Base-by-base conservation (phyloP, 1,140 invertebrate genomes). In the Thaumatotibia leucotreta region DNA sequence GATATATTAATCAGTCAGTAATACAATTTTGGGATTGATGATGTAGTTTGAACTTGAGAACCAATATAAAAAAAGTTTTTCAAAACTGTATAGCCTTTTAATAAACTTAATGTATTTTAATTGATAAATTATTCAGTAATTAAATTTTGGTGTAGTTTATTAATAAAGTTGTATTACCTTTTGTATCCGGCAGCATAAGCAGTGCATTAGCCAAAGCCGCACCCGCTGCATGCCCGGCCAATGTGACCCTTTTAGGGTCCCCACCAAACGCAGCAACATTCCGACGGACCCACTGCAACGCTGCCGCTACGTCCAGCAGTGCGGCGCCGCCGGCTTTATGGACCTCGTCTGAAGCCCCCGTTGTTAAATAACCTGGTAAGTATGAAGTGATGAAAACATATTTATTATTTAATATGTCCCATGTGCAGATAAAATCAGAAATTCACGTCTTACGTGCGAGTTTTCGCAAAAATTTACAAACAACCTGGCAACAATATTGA, bases 171-270 rank as follows among this genome's bases (percentile, higher is more conserved):
- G 10, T 39, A 0, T 61, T 83, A 95, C 94, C 94, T 92, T 95
- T 95, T 14, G 94, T 93, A 33, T 93, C 92, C 0, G 95, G 95
- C 39, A 95, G 93, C 63, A 97, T 92, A 69, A 97, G 93, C 49
- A 98, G 91, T n/a, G 97, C 92, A 90, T 97, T 97, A 63, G 95
- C 96, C 14, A 97, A 91, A 1, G 96, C 96, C 1, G 97, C 97
- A 3, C 96, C 97, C 1, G 96, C 95, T 50, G 96, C 96, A 81
- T 98, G 96, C 2, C 97, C 97, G 74, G 97, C 93, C n/a, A 98
- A 82, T 4, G 97, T 97, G 27, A 98, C 93, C 39, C 96, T 92
- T 6, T 92, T 90, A 0, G 95, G 93, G 91, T 98, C 96, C 0
- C 96, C 96, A 23, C 95, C 95, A 85, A 98, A 97, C 0, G 95